phyloP scores from a whole-genome alignment of 1,140 invertebrate genomes.

The Rhyzopertha dominica region DNA sequence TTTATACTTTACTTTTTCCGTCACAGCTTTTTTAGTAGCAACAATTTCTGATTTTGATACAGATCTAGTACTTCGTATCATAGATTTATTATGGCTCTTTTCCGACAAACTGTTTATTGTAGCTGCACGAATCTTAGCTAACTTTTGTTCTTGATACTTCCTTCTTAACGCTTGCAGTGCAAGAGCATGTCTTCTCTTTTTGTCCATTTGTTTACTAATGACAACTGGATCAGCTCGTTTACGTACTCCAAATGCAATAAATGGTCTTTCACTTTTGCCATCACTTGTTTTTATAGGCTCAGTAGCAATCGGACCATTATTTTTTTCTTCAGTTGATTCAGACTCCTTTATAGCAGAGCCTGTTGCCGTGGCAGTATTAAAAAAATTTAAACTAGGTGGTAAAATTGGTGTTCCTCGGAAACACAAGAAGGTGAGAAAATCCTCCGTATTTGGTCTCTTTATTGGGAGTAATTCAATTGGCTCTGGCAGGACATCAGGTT shows the following conservation, averaged over 20 bases:
- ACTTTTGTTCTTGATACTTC: constrained; percentile 61
- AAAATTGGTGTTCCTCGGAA: constrained; percentile 73
- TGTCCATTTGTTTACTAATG: constrained; percentile 44
- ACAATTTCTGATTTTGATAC: constrained; percentile 37
- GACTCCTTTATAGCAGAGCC: constrained; percentile 35
- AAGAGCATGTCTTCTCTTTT: constrained; percentile 44
- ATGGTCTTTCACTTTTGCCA: constrained; percentile 37
- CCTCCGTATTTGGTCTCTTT: constrained; percentile 79
- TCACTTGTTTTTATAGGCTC: constrained; percentile 30
- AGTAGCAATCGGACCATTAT: constrained; percentile 37
- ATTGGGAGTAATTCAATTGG: constrained; percentile 57
- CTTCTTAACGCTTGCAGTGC: constrained; percentile 57
- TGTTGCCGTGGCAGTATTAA: constrained; percentile 51
- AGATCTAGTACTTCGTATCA: constrained; percentile 35
- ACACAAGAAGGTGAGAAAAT: constrained; percentile 86
- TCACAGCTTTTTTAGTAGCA: constrained; percentile 31
- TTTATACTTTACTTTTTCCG: constrained; percentile 36
- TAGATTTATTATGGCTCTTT: constrained; percentile 41
- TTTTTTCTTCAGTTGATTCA: constrained; percentile 30
- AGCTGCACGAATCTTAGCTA: constrained; percentile 50
- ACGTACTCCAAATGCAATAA: constrained; percentile 52
- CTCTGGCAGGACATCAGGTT: constrained; percentile 42
- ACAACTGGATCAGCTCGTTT: constrained; percentile 50
- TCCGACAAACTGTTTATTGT: constrained; percentile 45
- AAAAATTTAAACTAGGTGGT: constrained; percentile 69